phyloP scores from a whole-genome alignment of 1,140 invertebrate genomes.

The Stegodyphus mimosarum region DNA sequence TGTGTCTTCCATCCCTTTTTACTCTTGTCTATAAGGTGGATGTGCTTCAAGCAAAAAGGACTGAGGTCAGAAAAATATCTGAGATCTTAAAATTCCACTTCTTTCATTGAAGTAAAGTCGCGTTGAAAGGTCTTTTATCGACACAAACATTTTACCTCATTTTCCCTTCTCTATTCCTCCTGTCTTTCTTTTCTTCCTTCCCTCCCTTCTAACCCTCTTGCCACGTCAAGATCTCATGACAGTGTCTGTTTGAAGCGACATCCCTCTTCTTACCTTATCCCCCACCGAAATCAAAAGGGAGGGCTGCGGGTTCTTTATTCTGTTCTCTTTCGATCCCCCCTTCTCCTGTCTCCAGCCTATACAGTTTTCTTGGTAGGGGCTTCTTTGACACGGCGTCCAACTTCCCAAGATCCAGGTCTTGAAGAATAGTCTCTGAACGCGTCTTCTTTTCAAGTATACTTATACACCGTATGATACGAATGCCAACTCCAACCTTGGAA shows the following conservation, averaged over 20 bases:
- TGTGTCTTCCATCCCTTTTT: neutral
- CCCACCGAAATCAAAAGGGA: constrained; percentile 39
- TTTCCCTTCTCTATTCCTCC: neutral
- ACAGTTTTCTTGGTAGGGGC: neutral
- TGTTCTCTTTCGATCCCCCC: neutral
- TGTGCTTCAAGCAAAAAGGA: neutral
- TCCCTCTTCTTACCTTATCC: constrained; percentile 30
- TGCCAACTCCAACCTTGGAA: constrained; percentile 6
- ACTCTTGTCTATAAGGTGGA: neutral
- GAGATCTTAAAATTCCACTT: constrained; percentile 36
- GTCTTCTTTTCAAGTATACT: constrained; percentile 40
- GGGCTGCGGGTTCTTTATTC: constrained; percentile 8
- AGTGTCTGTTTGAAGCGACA: constrained; percentile 40
- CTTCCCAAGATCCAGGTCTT: neutral
- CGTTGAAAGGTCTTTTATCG: constrained; percentile 58
- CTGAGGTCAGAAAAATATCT: constrained; percentile 5
- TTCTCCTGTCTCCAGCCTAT: neutral
- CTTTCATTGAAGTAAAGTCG: constrained; percentile 45
- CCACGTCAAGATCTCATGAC: constrained; percentile 54
- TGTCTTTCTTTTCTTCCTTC: too few species aligned
- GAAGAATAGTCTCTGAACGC: constrained; percentile 28
- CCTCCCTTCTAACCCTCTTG: neutral
- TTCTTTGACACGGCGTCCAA: neutral
- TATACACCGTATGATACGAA: constrained; percentile 6
- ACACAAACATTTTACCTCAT: constrained; percentile 53